Base-by-base conservation (phyloP, 1,140 invertebrate genomes). In the Aphelenchoides fujianensis region DNA sequence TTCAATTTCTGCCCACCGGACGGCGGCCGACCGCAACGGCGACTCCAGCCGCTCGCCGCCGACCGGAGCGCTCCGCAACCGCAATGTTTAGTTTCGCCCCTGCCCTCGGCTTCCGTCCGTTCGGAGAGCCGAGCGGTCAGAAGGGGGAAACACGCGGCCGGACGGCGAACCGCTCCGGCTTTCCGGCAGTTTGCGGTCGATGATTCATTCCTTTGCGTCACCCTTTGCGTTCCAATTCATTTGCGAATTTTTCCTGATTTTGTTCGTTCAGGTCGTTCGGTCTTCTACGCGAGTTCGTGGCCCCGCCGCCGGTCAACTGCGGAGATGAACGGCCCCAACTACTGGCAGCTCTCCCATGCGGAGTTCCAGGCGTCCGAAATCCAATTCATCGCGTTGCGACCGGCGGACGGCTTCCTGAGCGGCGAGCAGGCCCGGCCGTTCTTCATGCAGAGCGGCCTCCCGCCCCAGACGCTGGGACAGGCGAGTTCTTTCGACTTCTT, bases 401-500 rank as follows among this genome's bases (percentile, higher is more conserved):
- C 78, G 19, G 19, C 52, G 16, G 28, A 68, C 53, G 76, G 76
- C 19, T 62, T 80, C 27, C 52, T 78, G 16, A 72, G 35, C 30
- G 76, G 76, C 37, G 78, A 75, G 7, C 77, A 78, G 35, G 68
- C 74, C 28, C 57, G 76, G 32, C 69, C 70, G 1, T 80, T 78
- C 53, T 76, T 78, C 48, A 34, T 78, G 31, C 75, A 78, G 61
- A 71, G 68, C 32, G 76, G 78, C 1, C 59, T 78, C 28, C 71
- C 61, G 12, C 32, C 76, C 28, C 48, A 71, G n/a, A 48, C 74
- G 57, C 69, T 78, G 41, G 76, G 23, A 37, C 36, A 74, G 48
- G 73, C 77, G 37, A 37, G 9, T n/a, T 19, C 16, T 30, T 23
- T 37, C 27, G 23, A 70, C 5, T 70, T 2, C 32, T 12, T 34